Evolutionary conservation across 2,113 vertebrate genomes (phyloP).

Genomic region (Sterrhoptilus dennistouni): DNA sequence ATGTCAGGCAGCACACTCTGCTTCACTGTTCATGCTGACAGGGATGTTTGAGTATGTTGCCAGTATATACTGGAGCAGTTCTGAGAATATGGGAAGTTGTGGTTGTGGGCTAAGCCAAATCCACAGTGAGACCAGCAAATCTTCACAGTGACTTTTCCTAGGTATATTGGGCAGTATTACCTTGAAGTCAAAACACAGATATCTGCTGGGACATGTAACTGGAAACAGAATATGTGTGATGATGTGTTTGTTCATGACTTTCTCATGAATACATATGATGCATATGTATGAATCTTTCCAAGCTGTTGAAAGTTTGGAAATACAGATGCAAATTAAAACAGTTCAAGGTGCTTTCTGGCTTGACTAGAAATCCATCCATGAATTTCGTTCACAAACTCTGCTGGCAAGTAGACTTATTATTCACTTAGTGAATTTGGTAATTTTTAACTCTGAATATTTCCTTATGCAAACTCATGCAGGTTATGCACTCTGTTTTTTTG

Average conservation of each 20-base stretch:
- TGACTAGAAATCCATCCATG: not conserved
- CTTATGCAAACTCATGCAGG: not conserved
- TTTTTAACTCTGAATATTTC: not conserved
- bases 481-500: not conserved
- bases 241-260: not conserved
- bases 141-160: not conserved
- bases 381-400: not conserved
- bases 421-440: not conserved
- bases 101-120: not conserved
- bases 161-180: not conserved
- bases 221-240: not conserved
- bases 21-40: rapidly evolving
- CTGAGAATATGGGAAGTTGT: not conserved
- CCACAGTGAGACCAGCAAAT: not conserved
- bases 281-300: not conserved
- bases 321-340: not conserved
- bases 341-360: not conserved
- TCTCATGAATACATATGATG: rapidly evolving
- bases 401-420: not conserved
- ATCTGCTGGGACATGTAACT: not conserved
- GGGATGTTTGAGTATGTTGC: not conserved
- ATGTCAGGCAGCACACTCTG: not conserved
- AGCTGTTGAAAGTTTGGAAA: not conserved
- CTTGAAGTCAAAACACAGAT: not conserved
- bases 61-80: not conserved